Percentiles rank a stretch among this genome's conserved stretches.
These are phyloP conservation scores for Drepanosiphum platanoidis DNA, from an alignment of 2,888 invertebrate genomes.

Conservation along the genomic window DNA sequence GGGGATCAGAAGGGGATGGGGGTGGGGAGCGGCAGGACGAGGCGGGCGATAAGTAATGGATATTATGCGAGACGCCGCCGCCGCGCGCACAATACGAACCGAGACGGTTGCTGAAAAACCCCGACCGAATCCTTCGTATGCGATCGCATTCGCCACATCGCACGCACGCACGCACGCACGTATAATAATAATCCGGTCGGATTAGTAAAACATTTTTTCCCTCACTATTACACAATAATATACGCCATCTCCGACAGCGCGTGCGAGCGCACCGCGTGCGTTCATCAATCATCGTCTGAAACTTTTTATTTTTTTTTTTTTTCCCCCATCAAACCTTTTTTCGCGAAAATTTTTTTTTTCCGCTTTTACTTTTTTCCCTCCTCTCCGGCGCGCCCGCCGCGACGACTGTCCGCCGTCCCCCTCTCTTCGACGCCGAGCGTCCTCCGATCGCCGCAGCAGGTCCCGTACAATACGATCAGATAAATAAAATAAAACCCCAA, in stretches of 20 bases:
- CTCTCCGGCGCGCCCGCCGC: too few species aligned
- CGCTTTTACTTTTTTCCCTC: background rate
- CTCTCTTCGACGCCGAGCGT: background rate
- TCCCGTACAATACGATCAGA: too few species aligned
- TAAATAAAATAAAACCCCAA: too few species aligned
- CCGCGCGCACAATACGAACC: background rate
- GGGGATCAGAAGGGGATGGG: background rate
- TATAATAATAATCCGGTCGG: constrained; percentile 37
- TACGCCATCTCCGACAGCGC: background rate
- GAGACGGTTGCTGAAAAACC: background rate
- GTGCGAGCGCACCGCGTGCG: background rate
- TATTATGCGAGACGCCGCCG: constrained; percentile 27
- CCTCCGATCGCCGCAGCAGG: too few species aligned
- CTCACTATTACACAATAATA: too few species aligned
- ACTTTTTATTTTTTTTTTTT: too few species aligned
- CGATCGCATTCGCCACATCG: constrained; percentile 5
- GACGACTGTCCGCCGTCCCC: background rate
- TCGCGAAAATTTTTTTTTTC: background rate
- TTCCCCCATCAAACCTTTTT: constrained; percentile 18
- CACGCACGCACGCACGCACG: background rate
- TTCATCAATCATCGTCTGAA: constrained; percentile 60
- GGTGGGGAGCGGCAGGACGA: background rate
- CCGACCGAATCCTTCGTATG: constrained; percentile 19
- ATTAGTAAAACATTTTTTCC: constrained; percentile 58
- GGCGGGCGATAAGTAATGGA: constrained; percentile 40